phyloP scores from a whole-genome alignment of 2,888 invertebrate species.

The Piscicola geometra region DNA sequence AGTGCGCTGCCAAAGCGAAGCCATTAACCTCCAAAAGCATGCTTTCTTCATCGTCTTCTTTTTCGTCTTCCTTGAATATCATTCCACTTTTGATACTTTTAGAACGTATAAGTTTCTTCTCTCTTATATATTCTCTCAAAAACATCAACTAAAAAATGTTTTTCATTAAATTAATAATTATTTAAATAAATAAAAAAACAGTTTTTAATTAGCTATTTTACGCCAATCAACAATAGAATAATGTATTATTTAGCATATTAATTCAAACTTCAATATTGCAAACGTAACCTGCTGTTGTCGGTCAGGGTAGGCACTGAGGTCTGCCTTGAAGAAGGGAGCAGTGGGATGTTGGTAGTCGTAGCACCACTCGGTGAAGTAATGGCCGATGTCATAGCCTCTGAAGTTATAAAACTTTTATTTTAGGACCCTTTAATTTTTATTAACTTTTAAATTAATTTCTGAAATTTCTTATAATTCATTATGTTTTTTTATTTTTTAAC shows the following conservation, averaged over 20 bases:
- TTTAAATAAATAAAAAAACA: too few species aligned
- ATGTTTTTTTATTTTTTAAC: constrained; percentile 45
- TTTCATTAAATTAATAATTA: too few species aligned
- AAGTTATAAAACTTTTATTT: constrained; percentile 23
- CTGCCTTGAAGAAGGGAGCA: constrained; percentile 49
- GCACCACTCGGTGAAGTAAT: constrained; percentile 56
- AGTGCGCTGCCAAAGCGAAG: constrained; percentile 80
- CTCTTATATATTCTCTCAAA: constrained; percentile 38
- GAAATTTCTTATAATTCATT: too few species aligned
- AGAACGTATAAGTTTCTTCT: neutral
- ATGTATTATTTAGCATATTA: too few species aligned
- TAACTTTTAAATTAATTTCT: too few species aligned
- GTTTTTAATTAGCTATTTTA: too few species aligned
- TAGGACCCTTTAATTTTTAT: too few species aligned
- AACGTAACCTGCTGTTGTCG: constrained; percentile 73
- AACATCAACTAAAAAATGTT: constrained; percentile 39
- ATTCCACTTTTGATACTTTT: too few species aligned
- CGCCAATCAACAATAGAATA: too few species aligned
- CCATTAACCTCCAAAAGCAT: constrained; percentile 73
- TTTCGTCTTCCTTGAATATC: too few species aligned
- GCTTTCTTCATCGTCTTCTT: constrained; percentile 45
- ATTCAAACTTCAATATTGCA: too few species aligned
- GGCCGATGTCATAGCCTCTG: constrained; percentile 56
- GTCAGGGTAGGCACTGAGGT: constrained; percentile 67
- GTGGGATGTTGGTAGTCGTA: constrained; percentile 50